phyloP scores from a whole-genome alignment of 2,797 vertebrate genomes.

The Oryzias sinensis region DNA sequence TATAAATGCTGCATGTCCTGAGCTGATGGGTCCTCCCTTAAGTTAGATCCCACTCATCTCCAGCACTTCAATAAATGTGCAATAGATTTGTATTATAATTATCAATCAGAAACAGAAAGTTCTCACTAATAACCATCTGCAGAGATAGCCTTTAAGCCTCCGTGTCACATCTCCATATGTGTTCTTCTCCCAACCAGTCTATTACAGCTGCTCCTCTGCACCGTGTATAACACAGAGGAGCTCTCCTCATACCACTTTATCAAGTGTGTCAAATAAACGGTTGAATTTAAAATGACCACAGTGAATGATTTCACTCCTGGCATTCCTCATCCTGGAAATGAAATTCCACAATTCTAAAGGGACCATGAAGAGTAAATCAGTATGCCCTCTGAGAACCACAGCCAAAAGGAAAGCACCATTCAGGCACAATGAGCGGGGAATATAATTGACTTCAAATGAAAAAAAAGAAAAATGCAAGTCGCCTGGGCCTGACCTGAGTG shows the following conservation, averaged over 20 bases:
- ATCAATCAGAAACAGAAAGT: slow-evolving; percentile 28
- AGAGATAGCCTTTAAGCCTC: slow-evolving; percentile 22
- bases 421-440: slow-evolving; percentile 28
- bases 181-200: slow-evolving; percentile 42
- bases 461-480: slow-evolving; percentile 29
- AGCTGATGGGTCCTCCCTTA: slow-evolving; percentile 6
- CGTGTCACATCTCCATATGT: slow-evolving; percentile 58
- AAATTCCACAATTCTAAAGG: slow-evolving; percentile 60
- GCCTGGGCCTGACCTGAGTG: slow-evolving; percentile 19
- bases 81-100: slow-evolving; percentile 25
- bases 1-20: slow-evolving; percentile 8
- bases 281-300: slow-evolving; percentile 61
- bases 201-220: slow-evolving; percentile 31
- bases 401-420: slow-evolving; percentile 36
- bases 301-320: slow-evolving; percentile 54
- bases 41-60: slow-evolving; percentile 14
- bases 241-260: slow-evolving; percentile 33
- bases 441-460: slow-evolving; percentile 42
- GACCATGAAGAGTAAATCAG: slow-evolving; percentile 62
- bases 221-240: slow-evolving; percentile 27
- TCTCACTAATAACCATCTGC: slow-evolving; percentile 49
- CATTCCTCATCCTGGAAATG: slow-evolving; percentile 65
- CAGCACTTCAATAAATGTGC: slow-evolving; percentile 30
- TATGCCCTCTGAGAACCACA: slow-evolving; percentile 44
- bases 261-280: slow-evolving; percentile 58